Conservation (phyloP, 2,797 vertebrate species). For the Eleutherodactylus coqui region DNA sequence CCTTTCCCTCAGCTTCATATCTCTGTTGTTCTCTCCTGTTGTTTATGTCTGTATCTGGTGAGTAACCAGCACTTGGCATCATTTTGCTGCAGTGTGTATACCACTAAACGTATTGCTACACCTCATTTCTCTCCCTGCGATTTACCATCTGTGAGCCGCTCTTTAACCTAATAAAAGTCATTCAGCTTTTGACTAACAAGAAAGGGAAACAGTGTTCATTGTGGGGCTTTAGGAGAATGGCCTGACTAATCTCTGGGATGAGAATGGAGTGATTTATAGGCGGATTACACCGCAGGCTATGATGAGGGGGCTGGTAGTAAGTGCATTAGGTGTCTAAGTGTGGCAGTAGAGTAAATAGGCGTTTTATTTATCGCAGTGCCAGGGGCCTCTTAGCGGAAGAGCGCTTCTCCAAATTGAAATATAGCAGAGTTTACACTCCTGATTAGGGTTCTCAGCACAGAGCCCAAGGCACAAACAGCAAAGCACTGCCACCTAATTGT, state of each 20-base stretch:
- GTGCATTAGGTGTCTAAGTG: conserved; percentile 90
- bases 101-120: conserved; percentile 73
- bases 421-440: conserved; percentile 99
- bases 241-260: conserved; percentile 93
- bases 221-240: conserved; percentile 94
- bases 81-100: conserved; percentile 55
- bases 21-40: neutral
- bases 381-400: conserved; percentile 99
- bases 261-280: conserved; percentile 92
- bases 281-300: conserved; percentile 89
- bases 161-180: conserved; percentile 89
- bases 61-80: conserved; percentile 15
- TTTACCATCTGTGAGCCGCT: conserved; percentile 91
- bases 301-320: conserved; percentile 91
- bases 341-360: conserved; percentile 98
- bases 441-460: conserved; percentile 97
- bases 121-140: conserved; percentile 84
- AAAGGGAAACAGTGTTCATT: conserved; percentile 93
- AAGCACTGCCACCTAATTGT: conserved; percentile 94
- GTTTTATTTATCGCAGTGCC: conserved; percentile 99
- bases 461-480: conserved; percentile 93
- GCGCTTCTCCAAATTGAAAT: conserved; percentile 99
- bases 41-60: conserved; percentile 39
- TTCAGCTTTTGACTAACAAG: conserved; percentile 85
- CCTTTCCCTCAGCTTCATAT: neutral